These are phyloP conservation scores for Muscicapa striata DNA, from an alignment of 2,797 vertebrate species.

Conservation along the genomic window DNA sequence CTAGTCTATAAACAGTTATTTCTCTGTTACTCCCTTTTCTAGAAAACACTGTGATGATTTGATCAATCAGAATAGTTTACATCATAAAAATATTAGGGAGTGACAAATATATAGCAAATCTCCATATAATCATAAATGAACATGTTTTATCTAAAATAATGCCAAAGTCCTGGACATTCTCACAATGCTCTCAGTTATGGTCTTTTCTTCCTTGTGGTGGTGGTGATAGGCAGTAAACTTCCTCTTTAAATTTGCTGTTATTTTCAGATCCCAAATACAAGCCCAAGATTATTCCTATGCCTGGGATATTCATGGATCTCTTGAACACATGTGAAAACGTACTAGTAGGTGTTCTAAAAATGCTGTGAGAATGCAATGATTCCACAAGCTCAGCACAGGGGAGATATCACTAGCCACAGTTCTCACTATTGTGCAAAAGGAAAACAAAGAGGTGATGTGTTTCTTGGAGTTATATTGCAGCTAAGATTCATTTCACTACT, in stretches of 20 bases:
- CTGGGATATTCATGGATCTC: not conserved
- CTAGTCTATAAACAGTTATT: not conserved
- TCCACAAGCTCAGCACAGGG: not conserved
- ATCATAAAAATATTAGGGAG: not conserved
- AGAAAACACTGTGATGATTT: not conserved
- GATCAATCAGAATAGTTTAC: not conserved
- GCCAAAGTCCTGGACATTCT: not conserved
- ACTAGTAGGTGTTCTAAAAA: not conserved
- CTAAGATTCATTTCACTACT: not conserved
- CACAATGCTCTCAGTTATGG: not conserved
- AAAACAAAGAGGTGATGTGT: not conserved
- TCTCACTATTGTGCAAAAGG: not conserved
- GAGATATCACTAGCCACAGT: not conserved
- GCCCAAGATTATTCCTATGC: not conserved
- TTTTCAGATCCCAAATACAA: not conserved
- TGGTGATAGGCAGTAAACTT: not conserved
- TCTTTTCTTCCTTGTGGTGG: not conserved
- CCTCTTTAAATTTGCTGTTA: not conserved
- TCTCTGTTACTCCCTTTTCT: not conserved
- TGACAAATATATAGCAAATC: not conserved
- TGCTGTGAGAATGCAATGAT: not conserved
- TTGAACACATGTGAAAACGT: not conserved
- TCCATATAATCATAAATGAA: not conserved
- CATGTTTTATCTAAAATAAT: not conserved
- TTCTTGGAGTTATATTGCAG: not conserved